Evolutionary conservation across 2,113 vertebrate genomes (phyloP), one percentile per base, ranked within the genome.

Genomic region (Alosa alosa): DNA sequence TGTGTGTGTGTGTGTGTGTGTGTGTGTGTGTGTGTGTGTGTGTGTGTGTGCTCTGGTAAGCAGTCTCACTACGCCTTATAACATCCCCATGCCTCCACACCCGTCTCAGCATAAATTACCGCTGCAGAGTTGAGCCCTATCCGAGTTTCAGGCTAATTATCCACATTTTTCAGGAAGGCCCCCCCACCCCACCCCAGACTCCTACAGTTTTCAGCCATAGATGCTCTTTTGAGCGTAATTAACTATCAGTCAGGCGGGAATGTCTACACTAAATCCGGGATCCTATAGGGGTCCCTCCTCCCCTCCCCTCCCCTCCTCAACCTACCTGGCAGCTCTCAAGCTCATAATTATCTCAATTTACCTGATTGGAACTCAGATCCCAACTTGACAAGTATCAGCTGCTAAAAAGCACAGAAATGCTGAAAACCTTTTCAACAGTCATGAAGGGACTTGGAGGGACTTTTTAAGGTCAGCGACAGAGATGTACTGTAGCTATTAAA

Each of bases 161-260:
- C 22, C 83, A 47, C 72, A 25, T 82, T 90, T 82, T 88, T 81
- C 82, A 36, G 68, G 85, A 52, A 81, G 46, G 0, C 31, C 36
- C 13, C 36, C 72, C 6, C 72, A 75, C 13, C 6, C 31, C 8
- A 4, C n/a, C 72, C 72, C 1, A 31, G 9, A 68, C 22, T 31
- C n/a, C 60, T 68, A 25, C 60, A 68, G 60, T 31, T 68, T 68
- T 52, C 84, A 83, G 83, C 84, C 72, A 83, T 83, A 86, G 86
- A 82, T 55, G 86, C 84, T 88, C 52, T 88, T 86, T 81, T 84
- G 72, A 81, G 88, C 83, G 82, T 87, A 84, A 90, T 86, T 90
- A 89, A 55, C 84, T 87, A 86, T 89, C 84, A 81, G 18, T 86
- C 85, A 88, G 78, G 60, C 72, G 81, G 64, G 22, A 82, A 60